These are phyloP conservation scores for Tipula helvola DNA, from an alignment of 2,888 invertebrate genomes.

Conservation along the genomic window DNA sequence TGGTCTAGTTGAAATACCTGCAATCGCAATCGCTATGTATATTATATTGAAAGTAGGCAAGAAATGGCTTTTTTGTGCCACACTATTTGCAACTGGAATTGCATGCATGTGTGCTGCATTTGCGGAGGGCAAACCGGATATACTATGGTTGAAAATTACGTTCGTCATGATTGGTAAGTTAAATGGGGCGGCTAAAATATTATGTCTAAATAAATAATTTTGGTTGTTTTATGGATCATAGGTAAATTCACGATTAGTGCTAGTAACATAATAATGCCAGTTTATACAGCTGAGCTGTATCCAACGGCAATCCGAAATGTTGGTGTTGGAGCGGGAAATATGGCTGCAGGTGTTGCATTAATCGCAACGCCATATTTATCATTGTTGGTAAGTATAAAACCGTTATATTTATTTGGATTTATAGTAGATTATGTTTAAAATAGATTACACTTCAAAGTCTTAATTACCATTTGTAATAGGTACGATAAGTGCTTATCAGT, in stretches of 20 bases:
- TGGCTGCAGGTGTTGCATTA: slow-evolving; percentile 61
- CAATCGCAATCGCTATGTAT: slow-evolving; percentile 61
- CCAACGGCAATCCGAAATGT: slow-evolving; percentile 57
- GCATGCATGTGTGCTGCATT: slow-evolving; percentile 53
- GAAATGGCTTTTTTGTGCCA: slow-evolving; percentile 55
- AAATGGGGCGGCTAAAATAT: neutral
- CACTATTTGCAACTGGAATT: slow-evolving; percentile 53
- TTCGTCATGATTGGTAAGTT: slow-evolving; percentile 57
- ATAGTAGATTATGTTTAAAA: too few relatives aligned
- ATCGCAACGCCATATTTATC: slow-evolving; percentile 65
- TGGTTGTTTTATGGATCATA: slow-evolving; percentile 12
- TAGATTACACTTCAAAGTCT: neutral
- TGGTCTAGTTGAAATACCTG: slow-evolving; percentile 66
- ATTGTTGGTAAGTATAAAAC: slow-evolving; percentile 48
- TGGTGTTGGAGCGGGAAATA: slow-evolving; percentile 62
- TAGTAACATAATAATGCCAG: slow-evolving; percentile 67
- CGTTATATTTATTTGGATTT: neutral
- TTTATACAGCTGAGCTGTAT: slow-evolving; percentile 59
- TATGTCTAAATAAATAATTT: neutral
- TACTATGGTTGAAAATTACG: slow-evolving; percentile 57
- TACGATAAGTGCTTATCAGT: neutral
- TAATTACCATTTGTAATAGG: neutral
- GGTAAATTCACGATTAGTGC: slow-evolving; percentile 63
- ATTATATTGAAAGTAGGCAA: slow-evolving; percentile 63
- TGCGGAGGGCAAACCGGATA: slow-evolving; percentile 38